Evolutionary conservation across 2,797 vertebrate species (phyloP), one percentile per base, ranked within the genome.

Genomic region (Anguilla pacifica): DNA sequence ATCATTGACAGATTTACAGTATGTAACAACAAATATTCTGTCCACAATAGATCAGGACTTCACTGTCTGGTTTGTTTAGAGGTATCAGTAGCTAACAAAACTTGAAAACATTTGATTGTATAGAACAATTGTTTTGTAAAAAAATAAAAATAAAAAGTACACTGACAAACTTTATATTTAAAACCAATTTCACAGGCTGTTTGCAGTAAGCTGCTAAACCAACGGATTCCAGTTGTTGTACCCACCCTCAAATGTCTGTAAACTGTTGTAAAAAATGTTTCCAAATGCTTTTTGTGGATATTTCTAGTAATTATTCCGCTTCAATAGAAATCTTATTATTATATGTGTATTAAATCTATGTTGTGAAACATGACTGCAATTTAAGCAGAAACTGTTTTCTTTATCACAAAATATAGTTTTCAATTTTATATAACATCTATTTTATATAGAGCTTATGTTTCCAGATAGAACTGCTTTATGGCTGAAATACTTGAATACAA

Each of bases 361-460:
- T 86, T 89, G 85, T 88, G 86, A 85, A 88, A 86, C 84, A 82
- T 89, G 86, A 87, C 88, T 88, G 88, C 88, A 83, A 85, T 89
- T 89, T 89, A 77, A 49, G 88, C 86, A 89, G 88, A 85, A 87
- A 46, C 86, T 9, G 55, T 84, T 86, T 86, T 84, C 85, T 74
- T 86, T 86, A 86, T 55, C 49, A 86, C 61, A 89, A 84, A 89
- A 89, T 79, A 87, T 89, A 89, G 88, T 89, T 89, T 89, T 89
- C 84, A 87, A 79, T 87, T 83, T 85, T 89, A 85, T 88, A 86
- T 87, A 88, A 86, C 67, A 77, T 87, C 87, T 90, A 90, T 90
- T 90, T 90, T 90, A 87, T 90, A 88, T 90, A 90, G 87, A 88
- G 86, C 87, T 86, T 67, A 87, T 64, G 86, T 88, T 90, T 88